A percentile compares a stretch with the other conserved stretches of the same genome.
phyloP scores from a whole-genome alignment of 2,888 invertebrate species.

The Branchellion lobata region DNA sequence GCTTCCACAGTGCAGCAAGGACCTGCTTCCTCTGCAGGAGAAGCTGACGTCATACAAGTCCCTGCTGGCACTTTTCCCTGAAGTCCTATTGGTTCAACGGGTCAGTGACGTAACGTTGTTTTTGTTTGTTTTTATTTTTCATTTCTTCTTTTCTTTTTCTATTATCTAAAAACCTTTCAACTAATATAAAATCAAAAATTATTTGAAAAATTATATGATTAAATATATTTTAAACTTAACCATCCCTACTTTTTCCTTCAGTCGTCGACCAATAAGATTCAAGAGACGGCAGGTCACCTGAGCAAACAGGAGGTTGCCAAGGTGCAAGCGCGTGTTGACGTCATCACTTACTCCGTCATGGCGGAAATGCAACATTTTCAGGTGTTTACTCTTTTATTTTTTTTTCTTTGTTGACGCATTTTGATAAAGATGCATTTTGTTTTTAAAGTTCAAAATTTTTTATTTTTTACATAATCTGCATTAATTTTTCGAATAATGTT shows the following conservation, averaged over 20 bases:
- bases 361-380: constrained; percentile 94
- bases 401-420: too few relatives aligned
- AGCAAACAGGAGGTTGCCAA: constrained; percentile 77
- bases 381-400: constrained; percentile 54
- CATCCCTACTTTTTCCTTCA: constrained; percentile 41
- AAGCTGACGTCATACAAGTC: constrained; percentile 91
- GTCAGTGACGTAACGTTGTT: too few relatives aligned
- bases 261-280: constrained; percentile 52
- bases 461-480: neutral
- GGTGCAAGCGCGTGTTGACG: constrained; percentile 80
- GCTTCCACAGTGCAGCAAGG: constrained; percentile 61
- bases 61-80: constrained; percentile 84
- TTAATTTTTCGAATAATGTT: neutral
- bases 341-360: constrained; percentile 85
- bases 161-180: neutral
- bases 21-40: constrained; percentile 79
- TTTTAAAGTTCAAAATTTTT: neutral
- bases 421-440: too few relatives aligned
- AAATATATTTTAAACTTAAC: too few relatives aligned
- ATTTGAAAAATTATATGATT: neutral
- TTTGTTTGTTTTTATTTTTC: constrained; percentile 26
- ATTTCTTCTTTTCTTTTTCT: neutral
- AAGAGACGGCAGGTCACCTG: constrained; percentile 76
- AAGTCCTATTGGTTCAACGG: constrained; percentile 60
- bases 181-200: neutral